Evolutionary conservation across 1,140 invertebrate genomes (phyloP), one percentile per base, ranked within the genome.

Genomic region (Drosophila seguyi): DNA sequence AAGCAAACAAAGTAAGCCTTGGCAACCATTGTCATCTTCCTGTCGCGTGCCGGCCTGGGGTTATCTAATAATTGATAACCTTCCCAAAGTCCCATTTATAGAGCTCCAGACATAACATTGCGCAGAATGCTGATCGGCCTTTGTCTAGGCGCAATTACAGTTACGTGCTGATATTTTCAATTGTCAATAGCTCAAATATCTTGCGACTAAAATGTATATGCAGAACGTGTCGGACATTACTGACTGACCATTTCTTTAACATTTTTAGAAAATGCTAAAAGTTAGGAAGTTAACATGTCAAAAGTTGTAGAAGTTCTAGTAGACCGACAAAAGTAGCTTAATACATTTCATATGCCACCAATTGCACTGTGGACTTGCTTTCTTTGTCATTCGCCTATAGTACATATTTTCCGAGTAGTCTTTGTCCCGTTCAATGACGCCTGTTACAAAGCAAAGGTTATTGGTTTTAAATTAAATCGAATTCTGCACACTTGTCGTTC

Each of bases 61-160:
- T 80, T 87, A 87, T 87, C 80, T 52, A 67, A 47, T 31, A 20
- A 42, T 80, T 61, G 62, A 62, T 87, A 87, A 87, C 83, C 81
- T 88, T 88, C 72, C 20, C 42, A 47, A 67, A 79, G 41, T 45
- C n/a, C 29, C 36, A 52, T 39, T 53, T 61, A 52, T 77, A 31
- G 31, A 18, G 11, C 20, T 31, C 42, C 27, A 57, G 53, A 16
- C 34, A 53, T 56, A 58, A 76, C 73, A 76, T 44, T 22, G 39
- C 34, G 6, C 36, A 52, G 53, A 76, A 73, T 41, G 22, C 53
- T 76, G 74, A 77, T 77, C 50, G 56, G 48, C 13, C 53, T 42
- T 38, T 18, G 31, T 41, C 16, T 36, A 16, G 39, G 22, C 6
- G 55, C 53, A 29, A 57, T 58, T 41, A 36, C 18, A 22, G 36